A percentile compares a stretch with the other conserved stretches of the same genome.
These are phyloP conservation scores for Synergus itoensis DNA, from an alignment of 2,888 invertebrate species.

Conservation along the genomic window DNA sequence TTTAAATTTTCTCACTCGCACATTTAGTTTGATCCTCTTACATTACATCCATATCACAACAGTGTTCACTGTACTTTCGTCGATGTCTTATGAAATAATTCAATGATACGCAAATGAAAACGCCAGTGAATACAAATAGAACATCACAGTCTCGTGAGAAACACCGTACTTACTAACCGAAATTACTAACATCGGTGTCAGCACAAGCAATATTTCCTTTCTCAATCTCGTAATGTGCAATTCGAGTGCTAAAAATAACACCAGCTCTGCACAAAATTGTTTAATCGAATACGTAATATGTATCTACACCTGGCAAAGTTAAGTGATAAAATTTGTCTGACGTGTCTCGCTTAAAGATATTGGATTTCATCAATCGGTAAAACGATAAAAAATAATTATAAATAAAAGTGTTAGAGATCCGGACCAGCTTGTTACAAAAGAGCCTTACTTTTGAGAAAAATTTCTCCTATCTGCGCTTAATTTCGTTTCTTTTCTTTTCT, in stretches of 20 bases:
- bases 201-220: constrained; percentile 26
- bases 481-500: neutral
- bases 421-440: neutral
- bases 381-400: neutral
- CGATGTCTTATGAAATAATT: constrained; percentile 27
- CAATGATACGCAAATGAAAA: constrained; percentile 3
- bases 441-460: neutral
- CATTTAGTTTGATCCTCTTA: constrained; percentile 46
- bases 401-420: neutral
- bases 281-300: constrained; percentile 23
- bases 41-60: constrained; percentile 55
- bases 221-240: neutral
- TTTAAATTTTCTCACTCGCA: constrained; percentile 48
- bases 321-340: constrained; percentile 29
- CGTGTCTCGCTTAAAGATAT: neutral
- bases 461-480: neutral
- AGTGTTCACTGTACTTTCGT: constrained; percentile 51
- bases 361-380: neutral
- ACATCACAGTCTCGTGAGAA: constrained; percentile 31
- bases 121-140: neutral
- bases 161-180: constrained; percentile 10
- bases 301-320: neutral
- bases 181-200: constrained; percentile 28
- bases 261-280: constrained; percentile 17
- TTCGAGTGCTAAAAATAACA: constrained; percentile 20